Conservation (phyloP, 2,888 invertebrate species). For the Melanostoma scalare region DNA sequence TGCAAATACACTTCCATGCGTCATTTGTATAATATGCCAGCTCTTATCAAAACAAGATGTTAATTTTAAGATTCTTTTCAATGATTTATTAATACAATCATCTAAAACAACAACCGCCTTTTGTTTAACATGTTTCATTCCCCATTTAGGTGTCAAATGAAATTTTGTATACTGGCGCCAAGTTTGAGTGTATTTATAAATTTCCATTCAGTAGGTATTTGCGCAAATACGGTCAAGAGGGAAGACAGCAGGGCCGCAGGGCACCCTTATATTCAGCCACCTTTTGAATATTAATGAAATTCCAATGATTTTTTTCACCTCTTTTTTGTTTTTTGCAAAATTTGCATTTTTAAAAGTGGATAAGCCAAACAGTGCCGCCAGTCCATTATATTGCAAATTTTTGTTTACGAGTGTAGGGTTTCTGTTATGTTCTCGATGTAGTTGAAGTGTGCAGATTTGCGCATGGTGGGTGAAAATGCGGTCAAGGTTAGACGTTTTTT, state of each 20-base stretch:
- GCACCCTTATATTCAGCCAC: background rate
- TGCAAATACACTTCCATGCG: too few relatives aligned
- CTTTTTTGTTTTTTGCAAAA: slow-evolving; percentile 19
- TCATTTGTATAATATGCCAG: too few relatives aligned
- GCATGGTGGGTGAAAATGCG: too few relatives aligned
- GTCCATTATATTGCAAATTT: too few relatives aligned
- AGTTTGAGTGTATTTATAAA: slow-evolving; percentile 31
- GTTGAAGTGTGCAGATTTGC: too few relatives aligned
- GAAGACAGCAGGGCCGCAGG: background rate
- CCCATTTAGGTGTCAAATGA: slow-evolving; percentile 40
- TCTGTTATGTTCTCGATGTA: too few relatives aligned
- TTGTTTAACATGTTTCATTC: background rate
- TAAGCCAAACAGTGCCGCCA: too few relatives aligned
- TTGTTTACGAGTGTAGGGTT: too few relatives aligned
- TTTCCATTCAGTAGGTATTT: slow-evolving; percentile 22
- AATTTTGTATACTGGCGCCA: slow-evolving; percentile 43
- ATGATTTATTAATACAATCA: background rate
- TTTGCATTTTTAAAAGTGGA: slow-evolving; percentile 5
- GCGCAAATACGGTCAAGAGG: slow-evolving; percentile 22
- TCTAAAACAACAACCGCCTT: background rate
- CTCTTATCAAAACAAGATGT: too few relatives aligned
- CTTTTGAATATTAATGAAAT: slow-evolving; percentile 50
- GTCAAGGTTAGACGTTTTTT: too few relatives aligned
- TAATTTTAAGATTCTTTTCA: too few relatives aligned
- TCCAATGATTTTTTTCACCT: slow-evolving; percentile 1